These are phyloP conservation scores for Hemiprocne comata DNA, from an alignment of 2,113 vertebrate genomes.

Conservation along the genomic window DNA sequence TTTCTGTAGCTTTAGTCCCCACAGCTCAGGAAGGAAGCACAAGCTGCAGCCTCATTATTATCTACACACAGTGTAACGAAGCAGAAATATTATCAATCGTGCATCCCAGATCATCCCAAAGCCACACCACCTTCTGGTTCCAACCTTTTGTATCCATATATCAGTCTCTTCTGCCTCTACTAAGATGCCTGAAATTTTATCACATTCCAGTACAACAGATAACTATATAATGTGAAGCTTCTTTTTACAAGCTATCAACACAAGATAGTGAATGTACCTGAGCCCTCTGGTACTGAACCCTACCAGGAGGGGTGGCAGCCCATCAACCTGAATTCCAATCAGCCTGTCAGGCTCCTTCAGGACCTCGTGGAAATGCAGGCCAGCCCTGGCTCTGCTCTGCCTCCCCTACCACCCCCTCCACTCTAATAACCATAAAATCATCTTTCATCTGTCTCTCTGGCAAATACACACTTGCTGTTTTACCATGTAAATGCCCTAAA, in stretches of 20 bases:
- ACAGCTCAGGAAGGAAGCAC: background rate
- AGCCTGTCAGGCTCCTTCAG: rapidly evolving
- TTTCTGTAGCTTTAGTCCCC: background rate
- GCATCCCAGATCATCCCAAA: background rate
- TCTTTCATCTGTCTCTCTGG: background rate
- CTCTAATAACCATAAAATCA: background rate
- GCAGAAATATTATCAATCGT: background rate
- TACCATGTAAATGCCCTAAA: background rate
- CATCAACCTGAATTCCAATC: background rate
- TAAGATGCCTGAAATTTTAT: too few species aligned
- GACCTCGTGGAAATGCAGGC: rapidly evolving
- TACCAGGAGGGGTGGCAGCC: rapidly evolving
- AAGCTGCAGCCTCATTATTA: background rate
- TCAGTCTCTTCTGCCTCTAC: background rate
- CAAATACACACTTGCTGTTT: background rate
- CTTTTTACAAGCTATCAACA: background rate
- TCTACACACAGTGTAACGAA: background rate
- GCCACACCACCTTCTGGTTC: background rate
- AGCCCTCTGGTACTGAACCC: background rate
- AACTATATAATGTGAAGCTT: background rate
- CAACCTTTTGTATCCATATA: background rate
- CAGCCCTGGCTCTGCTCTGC: background rate
- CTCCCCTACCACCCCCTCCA: too few species aligned
- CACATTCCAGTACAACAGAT: too few species aligned
- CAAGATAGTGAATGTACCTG: rapidly evolving